Evolutionary conservation across 2,113 vertebrate genomes (phyloP).

Genomic region (Lycocorax pyrrhopterus): DNA sequence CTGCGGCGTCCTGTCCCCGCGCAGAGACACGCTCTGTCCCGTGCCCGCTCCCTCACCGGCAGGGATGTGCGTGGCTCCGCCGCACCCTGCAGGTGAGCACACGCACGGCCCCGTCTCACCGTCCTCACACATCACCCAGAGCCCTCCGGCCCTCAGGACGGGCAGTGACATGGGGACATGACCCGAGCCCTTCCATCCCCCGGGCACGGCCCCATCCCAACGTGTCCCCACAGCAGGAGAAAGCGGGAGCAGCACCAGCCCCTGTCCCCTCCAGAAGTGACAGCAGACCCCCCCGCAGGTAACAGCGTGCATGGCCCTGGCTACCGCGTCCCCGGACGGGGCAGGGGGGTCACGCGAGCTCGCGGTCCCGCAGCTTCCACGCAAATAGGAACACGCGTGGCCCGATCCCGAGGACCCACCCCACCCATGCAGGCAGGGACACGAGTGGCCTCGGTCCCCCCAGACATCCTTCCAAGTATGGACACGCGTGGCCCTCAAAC

Average conservation of each 20-base stretch:
- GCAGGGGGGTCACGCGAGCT: neutral
- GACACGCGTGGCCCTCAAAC: neutral
- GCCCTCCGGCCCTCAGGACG: neutral
- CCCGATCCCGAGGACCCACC: neutral
- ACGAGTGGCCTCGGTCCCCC: neutral
- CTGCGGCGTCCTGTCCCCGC: neutral
- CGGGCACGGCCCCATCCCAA: accelerated
- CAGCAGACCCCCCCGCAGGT: neutral
- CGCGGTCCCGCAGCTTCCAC: neutral
- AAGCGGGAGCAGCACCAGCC: accelerated
- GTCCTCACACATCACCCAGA: neutral
- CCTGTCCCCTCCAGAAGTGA: neutral
- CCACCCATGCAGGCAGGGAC: neutral
- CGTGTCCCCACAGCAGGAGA: neutral
- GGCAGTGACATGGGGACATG: accelerated
- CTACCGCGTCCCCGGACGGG: accelerated
- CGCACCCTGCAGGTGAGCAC: neutral
- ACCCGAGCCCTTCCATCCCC: neutral
- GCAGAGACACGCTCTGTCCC: neutral
- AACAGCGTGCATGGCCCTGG: accelerated
- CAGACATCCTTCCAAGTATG: accelerated
- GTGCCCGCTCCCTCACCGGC: accelerated
- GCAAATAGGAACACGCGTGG: neutral
- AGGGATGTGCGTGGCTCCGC: neutral
- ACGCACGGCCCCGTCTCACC: neutral